phyloP scores from a whole-genome alignment of 2,888 invertebrate species.

The Beris chalybata region DNA sequence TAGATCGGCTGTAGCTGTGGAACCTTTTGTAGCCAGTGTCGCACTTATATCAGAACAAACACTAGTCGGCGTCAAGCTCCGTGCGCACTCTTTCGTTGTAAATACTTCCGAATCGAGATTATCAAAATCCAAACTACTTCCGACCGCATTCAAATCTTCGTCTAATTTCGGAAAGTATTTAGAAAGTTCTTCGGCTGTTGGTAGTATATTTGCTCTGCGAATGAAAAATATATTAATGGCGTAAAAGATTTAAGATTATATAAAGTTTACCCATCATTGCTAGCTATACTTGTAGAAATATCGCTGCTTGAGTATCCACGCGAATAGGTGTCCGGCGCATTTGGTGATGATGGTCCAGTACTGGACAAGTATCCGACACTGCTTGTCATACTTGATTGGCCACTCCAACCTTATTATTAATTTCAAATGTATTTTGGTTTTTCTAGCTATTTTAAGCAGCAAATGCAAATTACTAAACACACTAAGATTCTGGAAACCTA shows the following conservation, averaged over 20 bases:
- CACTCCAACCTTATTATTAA: slow-evolving; percentile 70
- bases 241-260: neutral
- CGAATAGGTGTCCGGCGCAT: slow-evolving; percentile 62
- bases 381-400: slow-evolving; percentile 74
- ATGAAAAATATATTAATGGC: neutral
- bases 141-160: slow-evolving; percentile 59
- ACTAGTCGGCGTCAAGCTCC: slow-evolving; percentile 65
- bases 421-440: no score
- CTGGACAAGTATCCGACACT: slow-evolving; percentile 69
- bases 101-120: slow-evolving; percentile 43
- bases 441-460: no score
- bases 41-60: slow-evolving; percentile 68
- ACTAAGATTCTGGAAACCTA: neutral
- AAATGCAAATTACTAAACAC: no score
- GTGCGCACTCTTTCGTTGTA: slow-evolving; percentile 42
- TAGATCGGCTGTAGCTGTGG: slow-evolving; percentile 63
- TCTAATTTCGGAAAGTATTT: slow-evolving; percentile 63
- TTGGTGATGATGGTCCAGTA: slow-evolving; percentile 79
- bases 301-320: slow-evolving; percentile 62
- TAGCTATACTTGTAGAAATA: slow-evolving; percentile 65
- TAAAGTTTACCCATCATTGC: slow-evolving; percentile 62
- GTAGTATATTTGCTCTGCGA: slow-evolving; percentile 43
- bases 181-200: slow-evolving; percentile 54
- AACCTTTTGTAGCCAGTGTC: slow-evolving; percentile 69
- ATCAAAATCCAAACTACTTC: slow-evolving; percentile 57